phyloP scores from a whole-genome alignment of 2,113 vertebrate genomes.

The Synodontis membranacea region DNA sequence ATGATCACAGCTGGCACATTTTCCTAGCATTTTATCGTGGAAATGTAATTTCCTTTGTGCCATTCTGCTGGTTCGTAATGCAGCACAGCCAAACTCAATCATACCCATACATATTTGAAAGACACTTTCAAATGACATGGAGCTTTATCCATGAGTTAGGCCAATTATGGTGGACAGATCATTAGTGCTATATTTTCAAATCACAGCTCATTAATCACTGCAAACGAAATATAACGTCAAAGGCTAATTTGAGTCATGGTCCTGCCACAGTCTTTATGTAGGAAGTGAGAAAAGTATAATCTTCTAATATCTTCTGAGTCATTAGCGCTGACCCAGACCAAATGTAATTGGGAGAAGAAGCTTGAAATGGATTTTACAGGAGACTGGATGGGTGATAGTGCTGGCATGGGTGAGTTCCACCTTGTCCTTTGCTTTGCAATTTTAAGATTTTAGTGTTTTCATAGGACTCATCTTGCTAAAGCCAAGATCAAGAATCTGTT shows the following conservation, averaged over 20 bases:
- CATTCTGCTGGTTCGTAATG: constrained; percentile 39
- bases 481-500: not conserved
- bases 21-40: constrained; percentile 24
- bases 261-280: constrained; percentile 11
- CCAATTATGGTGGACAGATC: constrained; percentile 49
- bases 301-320: constrained; percentile 36
- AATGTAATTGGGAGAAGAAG: constrained; percentile 19
- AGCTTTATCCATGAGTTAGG: constrained; percentile 40
- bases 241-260: constrained; percentile 42
- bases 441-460: not conserved
- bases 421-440: not conserved
- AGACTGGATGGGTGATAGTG: not conserved
- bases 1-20: constrained; percentile 36
- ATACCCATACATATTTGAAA: constrained; percentile 46
- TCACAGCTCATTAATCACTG: constrained; percentile 37
- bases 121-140: constrained; percentile 35
- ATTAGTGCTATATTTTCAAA: constrained; percentile 46
- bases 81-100: constrained; percentile 45
- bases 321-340: constrained; percentile 24
- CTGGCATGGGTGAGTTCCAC: not conserved
- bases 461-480: not conserved
- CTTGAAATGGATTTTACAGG: constrained; percentile 31
- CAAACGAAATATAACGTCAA: constrained; percentile 39
- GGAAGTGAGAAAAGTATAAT: constrained; percentile 29
- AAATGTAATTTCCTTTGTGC: constrained; percentile 45